A percentile compares a stretch with the other conserved stretches of the same genome.
phyloP scores from a whole-genome alignment of 2,888 invertebrate species.

The Drosophila tanythrix region DNA sequence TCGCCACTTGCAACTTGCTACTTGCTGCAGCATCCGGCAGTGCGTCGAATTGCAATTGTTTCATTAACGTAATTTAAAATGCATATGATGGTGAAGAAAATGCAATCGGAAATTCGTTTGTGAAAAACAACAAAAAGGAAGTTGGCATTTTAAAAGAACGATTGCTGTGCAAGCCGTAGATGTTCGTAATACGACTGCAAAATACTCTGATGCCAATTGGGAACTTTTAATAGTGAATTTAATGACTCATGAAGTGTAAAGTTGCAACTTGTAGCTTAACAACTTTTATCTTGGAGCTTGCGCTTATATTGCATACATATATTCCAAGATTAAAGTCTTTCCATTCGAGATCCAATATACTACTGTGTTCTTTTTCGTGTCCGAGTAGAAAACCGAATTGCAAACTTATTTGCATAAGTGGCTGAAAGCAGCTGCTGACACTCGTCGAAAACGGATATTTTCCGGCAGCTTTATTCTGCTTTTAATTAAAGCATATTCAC shows the following conservation, averaged over 20 bases:
- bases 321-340: background rate
- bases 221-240: background rate
- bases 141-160: constrained; percentile 6
- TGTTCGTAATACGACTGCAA: background rate
- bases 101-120: constrained; percentile 76
- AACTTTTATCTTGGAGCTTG: background rate
- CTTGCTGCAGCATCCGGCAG: background rate
- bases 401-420: constrained; percentile 74
- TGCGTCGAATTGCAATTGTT: constrained; percentile 55
- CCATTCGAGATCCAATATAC: background rate
- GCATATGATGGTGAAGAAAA: constrained; percentile 62
- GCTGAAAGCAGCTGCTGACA: constrained; percentile 50
- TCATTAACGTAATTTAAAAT: constrained; percentile 78
- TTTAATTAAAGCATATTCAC: constrained; percentile 1
- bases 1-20: background rate
- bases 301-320: background rate
- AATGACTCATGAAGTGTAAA: background rate
- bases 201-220: background rate
- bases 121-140: constrained; percentile 24
- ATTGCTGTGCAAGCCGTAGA: background rate
- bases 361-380: background rate
- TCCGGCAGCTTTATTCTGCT: background rate
- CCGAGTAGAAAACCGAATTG: constrained; percentile 53
- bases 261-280: background rate
- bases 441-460: background rate